Base-by-base conservation (phyloP, 2,888 invertebrate genomes). In the Eupithecia abbreviata region DNA sequence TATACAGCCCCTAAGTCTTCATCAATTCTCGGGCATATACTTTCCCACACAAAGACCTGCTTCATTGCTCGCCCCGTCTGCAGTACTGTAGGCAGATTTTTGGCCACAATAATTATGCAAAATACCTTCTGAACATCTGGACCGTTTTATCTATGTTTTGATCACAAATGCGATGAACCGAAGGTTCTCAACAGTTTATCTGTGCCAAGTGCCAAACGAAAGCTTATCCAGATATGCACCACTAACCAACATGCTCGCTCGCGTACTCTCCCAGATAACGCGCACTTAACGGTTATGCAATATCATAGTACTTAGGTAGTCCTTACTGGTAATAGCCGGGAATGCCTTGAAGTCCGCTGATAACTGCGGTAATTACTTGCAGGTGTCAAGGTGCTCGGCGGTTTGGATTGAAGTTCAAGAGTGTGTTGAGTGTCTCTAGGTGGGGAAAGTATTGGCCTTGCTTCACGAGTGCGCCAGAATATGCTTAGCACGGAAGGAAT, bases 251-350 rank as follows among this genome's bases (percentile, higher is more conserved):
- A 80, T 84, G 85, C 84, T 77, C 77, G 73, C 49, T 75, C 78
- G 76, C 83, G 83, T 83, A 67, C 67, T 45, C 66, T 84, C 30
- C 10, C 10, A 62, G 62, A 62, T 62, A 80, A 74, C 72, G 51
- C 51, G 82, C 85, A 85, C 87, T 87, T 85, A 69, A 69, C 45
- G 45, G 47, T 69, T 69, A 80, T 80, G 82, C 72, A 83, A 77
- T 80, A 83, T 84, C 86, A 85, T 85, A 83, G 82, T 55, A 81
- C 80, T 82, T 82, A 83, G 80, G 79, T 79, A 81, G 77, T 62
- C 30, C 62, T 85, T 87, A 83, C 81, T 79, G 80, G 81, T 82
- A 80, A 86, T 84, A 81, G 82, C 78, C 67, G 74, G 80, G 76
- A 74, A 80, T 80, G 80, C 81, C 80, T 76, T 77, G 79, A 80